These are phyloP conservation scores for Dreissena polymorpha DNA, from an alignment of 1,140 invertebrate genomes.

Conservation along the genomic window DNA sequence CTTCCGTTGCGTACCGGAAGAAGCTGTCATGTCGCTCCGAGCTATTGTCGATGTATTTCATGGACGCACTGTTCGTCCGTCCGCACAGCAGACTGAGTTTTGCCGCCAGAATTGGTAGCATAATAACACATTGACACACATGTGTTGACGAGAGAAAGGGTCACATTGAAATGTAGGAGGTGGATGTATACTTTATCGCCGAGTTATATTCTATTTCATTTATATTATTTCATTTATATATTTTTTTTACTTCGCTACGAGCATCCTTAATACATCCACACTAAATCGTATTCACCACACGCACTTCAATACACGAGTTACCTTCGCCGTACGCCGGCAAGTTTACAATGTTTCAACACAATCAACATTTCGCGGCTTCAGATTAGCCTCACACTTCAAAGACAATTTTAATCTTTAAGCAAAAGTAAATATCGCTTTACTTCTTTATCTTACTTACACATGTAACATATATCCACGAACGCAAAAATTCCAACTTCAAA, in stretches of 20 bases:
- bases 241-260: too few relatives aligned
- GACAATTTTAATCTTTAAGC: constrained; percentile 3
- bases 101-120: constrained; percentile 12
- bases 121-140: constrained; percentile 11
- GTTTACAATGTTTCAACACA: neutral
- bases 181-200: neutral
- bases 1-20: constrained; percentile 11
- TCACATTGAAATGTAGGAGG: too few relatives aligned
- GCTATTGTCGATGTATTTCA: constrained; percentile 53
- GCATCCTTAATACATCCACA: neutral
- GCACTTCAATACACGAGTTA: neutral
- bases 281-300: neutral
- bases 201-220: neutral
- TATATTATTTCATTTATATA: neutral
- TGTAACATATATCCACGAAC: neutral
- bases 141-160: neutral
- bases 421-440: constrained; percentile 18
- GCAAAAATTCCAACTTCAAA: constrained; percentile 35
- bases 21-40: constrained; percentile 36
- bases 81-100: constrained; percentile 5
- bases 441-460: neutral
- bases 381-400: constrained; percentile 3
- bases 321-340: neutral
- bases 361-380: constrained; percentile 25
- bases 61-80: constrained; percentile 17